phyloP scores from a whole-genome alignment of 2,888 invertebrate genomes.

The Anorthoa munda region DNA sequence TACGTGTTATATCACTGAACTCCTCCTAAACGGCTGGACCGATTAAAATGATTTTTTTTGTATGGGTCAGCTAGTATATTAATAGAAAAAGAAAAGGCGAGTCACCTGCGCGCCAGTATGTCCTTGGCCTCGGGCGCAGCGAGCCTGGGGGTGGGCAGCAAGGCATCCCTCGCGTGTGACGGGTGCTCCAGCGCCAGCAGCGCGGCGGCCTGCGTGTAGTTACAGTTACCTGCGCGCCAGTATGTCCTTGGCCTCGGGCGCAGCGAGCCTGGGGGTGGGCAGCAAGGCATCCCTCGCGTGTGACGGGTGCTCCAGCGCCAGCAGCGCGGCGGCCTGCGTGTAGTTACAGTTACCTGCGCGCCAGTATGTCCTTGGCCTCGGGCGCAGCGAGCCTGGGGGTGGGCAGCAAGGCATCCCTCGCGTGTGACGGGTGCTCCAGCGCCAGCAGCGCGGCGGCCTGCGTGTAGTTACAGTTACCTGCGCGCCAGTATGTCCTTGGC shows the following conservation, averaged over 20 bases:
- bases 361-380: conserved; percentile 95
- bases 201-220: conserved; percentile 96
- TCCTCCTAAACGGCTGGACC: no score
- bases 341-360: conserved; percentile 86
- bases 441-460: conserved; percentile 98
- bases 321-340: conserved; percentile 96
- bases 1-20: no score
- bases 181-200: conserved; percentile 97
- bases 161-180: conserved; percentile 95
- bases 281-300: conserved; percentile 95
- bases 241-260: conserved; percentile 95
- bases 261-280: conserved; percentile 90
- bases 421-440: conserved; percentile 95
- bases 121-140: conserved; percentile 96
- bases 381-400: conserved; percentile 93
- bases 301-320: conserved; percentile 96
- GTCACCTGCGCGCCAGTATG: conserved; percentile 90
- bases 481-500: conserved; percentile 94
- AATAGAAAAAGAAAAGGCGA: no score
- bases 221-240: conserved; percentile 88
- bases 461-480: conserved; percentile 90
- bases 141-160: conserved; percentile 88
- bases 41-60: no score
- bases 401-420: conserved; percentile 93
- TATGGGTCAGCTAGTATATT: no score